Base-by-base conservation (phyloP, 2,113 vertebrate genomes). In the Atherinomorus stipes region DNA sequence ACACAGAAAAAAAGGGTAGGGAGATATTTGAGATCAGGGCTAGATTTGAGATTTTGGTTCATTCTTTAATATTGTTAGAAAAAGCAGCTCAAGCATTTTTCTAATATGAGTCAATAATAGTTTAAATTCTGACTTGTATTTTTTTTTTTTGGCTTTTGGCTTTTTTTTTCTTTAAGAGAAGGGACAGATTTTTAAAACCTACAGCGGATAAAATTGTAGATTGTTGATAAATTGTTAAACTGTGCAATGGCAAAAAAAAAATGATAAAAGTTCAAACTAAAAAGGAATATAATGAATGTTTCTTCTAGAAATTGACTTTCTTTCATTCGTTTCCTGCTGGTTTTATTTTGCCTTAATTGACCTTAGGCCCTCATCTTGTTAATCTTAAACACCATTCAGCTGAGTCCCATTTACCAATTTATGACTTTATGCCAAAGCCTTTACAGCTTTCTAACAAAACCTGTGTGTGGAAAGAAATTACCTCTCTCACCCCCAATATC, bases 261-360 rank as follows among this genome's bases (percentile, higher is more conserved):
- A 49, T 34, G 31, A 34, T 34, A 8, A 34, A 34, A 7, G 31
- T 34, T 34, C 1, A 34, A 34, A 8, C 31, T 34, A 9, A 34
- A 34, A 34, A 34, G 3, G 8, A 34, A 34, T n/a, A n/a, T n/a
- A n/a, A 47, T n/a, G 59, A 74, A 76, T 73, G 68, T 73, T 77
- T 77, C 59, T 61, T 28, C 70, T 66, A 73, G 44, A 77, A 58
- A 54, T 28, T 23, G 13, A 59, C 65, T 80, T 40, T 44, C 62
- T 78, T 81, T 83, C 71, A 84, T 73, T 75, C 72, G 61, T 78
- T 75, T 78, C 61, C 81, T 53, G 7, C 11, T 38, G 21, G 40
- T 56, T 80, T 86, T 82, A 76, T 79, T 84, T 75, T 51, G 70
- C 62, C 45, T 22, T 57, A 23, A 80, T 63, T 78, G 79, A 89